Evolutionary conservation across 2,888 invertebrate species (phyloP).

Genomic region (Metalampra italica): DNA sequence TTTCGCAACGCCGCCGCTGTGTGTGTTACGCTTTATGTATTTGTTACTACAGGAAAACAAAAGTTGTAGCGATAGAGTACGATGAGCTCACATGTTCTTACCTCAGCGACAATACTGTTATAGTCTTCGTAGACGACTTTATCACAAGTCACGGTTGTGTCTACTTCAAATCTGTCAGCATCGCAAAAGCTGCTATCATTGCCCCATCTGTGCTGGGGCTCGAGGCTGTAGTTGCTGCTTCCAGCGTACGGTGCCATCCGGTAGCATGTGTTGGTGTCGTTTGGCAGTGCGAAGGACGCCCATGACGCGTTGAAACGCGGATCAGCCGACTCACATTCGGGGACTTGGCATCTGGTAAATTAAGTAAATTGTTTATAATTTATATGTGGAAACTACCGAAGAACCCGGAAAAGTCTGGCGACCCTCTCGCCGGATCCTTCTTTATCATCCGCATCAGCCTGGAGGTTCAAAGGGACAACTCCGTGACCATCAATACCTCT

Average conservation of each 20-base stretch:
- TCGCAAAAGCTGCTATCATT: conserved; percentile 40
- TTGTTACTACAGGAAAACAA: too few relatives aligned
- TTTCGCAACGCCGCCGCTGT: too few relatives aligned
- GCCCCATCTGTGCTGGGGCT: not conserved
- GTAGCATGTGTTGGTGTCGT: conserved; percentile 57
- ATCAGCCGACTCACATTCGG: conserved; percentile 50
- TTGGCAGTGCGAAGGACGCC: conserved; percentile 57
- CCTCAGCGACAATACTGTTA: conserved; percentile 82
- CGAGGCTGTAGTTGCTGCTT: conserved; percentile 7
- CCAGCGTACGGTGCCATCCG: conserved; percentile 31
- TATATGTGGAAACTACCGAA: too few relatives aligned
- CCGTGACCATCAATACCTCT: too few relatives aligned
- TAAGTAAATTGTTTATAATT: not conserved
- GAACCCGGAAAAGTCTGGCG: too few relatives aligned
- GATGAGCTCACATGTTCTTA: conserved; percentile 37
- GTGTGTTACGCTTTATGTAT: too few relatives aligned
- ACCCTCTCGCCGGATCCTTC: too few relatives aligned
- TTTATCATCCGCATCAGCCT: too few relatives aligned
- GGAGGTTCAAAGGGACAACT: too few relatives aligned
- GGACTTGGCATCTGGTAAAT: conserved; percentile 47
- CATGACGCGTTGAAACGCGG: conserved; percentile 60
- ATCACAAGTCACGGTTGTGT: conserved; percentile 62
- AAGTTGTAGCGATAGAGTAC: not conserved
- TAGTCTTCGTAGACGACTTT: conserved; percentile 79
- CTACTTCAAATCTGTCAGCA: conserved; percentile 45